Percentiles rank a stretch among this genome's conserved stretches.
Conservation (phyloP, 2,888 invertebrate genomes). For the Euplagia quadripunctaria region DNA sequence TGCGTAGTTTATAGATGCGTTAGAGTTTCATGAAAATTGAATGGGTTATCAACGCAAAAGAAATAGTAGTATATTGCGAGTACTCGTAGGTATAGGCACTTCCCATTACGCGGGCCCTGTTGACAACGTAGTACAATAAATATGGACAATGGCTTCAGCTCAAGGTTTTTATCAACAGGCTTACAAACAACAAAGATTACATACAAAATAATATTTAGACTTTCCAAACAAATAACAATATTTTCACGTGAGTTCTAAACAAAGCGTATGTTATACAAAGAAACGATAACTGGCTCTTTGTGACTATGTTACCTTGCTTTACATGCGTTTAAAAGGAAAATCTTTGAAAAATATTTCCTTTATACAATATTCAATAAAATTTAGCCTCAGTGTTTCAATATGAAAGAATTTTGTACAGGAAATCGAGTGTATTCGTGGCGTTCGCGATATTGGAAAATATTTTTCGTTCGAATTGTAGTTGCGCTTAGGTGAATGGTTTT, state of each 20-base stretch:
- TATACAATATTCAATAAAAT: slow-evolving; percentile 37
- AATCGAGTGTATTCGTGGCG: slow-evolving; percentile 26
- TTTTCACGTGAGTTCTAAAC: slow-evolving; percentile 19
- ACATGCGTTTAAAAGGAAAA: slow-evolving; percentile 40
- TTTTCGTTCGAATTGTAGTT: slow-evolving; percentile 24
- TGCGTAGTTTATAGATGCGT: no score
- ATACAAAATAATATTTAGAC: not conserved
- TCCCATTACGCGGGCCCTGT: not conserved
- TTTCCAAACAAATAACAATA: slow-evolving; percentile 10
- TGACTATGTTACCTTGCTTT: slow-evolving; percentile 31
- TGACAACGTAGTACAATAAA: not conserved
- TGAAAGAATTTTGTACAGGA: slow-evolving; percentile 33
- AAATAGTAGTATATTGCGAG: not conserved
- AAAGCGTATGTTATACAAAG: slow-evolving; percentile 22
- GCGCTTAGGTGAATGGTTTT: slow-evolving; percentile 20
- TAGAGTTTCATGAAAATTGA: not conserved
- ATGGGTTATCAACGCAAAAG: not conserved
- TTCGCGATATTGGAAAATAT: slow-evolving; percentile 24
- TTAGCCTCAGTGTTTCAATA: slow-evolving; percentile 33
- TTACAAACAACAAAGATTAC: not conserved
- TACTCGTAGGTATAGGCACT: not conserved
- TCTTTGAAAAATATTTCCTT: slow-evolving; percentile 43
- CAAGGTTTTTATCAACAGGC: not conserved
- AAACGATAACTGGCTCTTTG: slow-evolving; percentile 24
- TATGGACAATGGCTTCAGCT: not conserved